Evolutionary conservation across 2,797 vertebrate genomes (phyloP).

Genomic region (Notoglanidium macrostoma): DNA sequence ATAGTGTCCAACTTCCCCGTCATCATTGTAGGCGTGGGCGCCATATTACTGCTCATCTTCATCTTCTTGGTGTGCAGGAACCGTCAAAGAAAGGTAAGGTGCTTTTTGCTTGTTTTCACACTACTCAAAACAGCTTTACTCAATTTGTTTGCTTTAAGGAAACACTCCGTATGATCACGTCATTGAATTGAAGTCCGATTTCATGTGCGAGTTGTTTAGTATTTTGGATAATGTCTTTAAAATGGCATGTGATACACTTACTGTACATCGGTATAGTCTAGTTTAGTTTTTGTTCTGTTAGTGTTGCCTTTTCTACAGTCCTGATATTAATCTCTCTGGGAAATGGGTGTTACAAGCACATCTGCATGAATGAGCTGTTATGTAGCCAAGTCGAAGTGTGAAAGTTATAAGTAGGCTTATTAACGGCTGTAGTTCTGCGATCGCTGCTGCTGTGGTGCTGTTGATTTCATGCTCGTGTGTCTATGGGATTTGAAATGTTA

Average conservation of each 20-base stretch:
- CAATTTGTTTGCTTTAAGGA: background rate
- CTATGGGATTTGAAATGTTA: background rate
- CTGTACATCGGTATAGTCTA: background rate
- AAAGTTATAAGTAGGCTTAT: background rate
- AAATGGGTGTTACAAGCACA: background rate
- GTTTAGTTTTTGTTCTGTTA: background rate
- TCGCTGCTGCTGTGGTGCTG: background rate
- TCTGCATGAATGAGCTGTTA: background rate
- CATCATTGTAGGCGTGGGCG: conserved; percentile 77
- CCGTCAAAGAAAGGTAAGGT: conserved; percentile 79
- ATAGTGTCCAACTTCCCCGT: conserved; percentile 79
- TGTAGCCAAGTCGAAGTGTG: background rate
- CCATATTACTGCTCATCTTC: conserved; percentile 76
- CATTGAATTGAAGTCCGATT: background rate
- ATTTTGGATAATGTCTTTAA: background rate
- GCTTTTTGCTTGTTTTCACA: background rate
- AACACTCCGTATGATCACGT: background rate
- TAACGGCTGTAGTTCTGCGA: background rate
- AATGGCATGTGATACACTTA: background rate
- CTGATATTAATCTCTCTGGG: background rate
- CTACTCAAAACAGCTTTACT: background rate
- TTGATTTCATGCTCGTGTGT: background rate
- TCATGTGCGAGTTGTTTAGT: background rate
- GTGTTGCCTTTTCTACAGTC: background rate
- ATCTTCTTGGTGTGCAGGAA: conserved; percentile 78